These are phyloP conservation scores for Sanderia malayensis DNA, from an alignment of 30 jellyfish, hydroid and myxozoan species.

Conservation along the genomic window DNA sequence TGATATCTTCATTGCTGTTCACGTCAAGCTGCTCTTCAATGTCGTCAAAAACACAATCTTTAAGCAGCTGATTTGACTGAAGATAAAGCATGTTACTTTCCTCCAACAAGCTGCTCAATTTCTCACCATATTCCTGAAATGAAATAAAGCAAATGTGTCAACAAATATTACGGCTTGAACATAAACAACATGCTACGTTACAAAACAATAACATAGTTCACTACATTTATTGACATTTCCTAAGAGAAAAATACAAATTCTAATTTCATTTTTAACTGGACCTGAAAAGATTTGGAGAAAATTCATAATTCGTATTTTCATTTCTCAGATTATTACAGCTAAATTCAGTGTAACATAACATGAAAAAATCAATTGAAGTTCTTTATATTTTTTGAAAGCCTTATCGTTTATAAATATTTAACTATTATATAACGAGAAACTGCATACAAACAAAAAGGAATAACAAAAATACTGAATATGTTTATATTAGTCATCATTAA, in stretches of 20 bases:
- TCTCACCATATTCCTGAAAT: slow-evolving; percentile 63
- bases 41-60: slow-evolving; percentile 65
- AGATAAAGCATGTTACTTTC: slow-evolving; percentile 65
- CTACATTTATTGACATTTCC: not conserved
- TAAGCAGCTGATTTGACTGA: slow-evolving; percentile 62
- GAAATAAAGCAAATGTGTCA: no score
- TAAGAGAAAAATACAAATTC: not conserved
- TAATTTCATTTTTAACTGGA: not conserved
- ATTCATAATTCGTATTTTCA: not conserved
- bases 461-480: no score
- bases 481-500: no score
- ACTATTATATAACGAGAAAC: no score
- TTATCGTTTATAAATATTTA: no score
- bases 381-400: no score
- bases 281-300: not conserved
- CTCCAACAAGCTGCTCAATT: slow-evolving; percentile 53
- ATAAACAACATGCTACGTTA: not conserved
- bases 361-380: no score
- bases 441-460: no score
- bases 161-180: no score
- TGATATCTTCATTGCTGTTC: slow-evolving; percentile 55
- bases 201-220: not conserved
- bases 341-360: no score
- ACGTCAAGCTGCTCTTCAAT: slow-evolving; percentile 50
- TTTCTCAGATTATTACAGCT: not conserved